A percentile compares a stretch with the other conserved stretches of the same genome.
Conservation (phyloP, 2,888 invertebrate genomes). For the Acronicta psi region DNA sequence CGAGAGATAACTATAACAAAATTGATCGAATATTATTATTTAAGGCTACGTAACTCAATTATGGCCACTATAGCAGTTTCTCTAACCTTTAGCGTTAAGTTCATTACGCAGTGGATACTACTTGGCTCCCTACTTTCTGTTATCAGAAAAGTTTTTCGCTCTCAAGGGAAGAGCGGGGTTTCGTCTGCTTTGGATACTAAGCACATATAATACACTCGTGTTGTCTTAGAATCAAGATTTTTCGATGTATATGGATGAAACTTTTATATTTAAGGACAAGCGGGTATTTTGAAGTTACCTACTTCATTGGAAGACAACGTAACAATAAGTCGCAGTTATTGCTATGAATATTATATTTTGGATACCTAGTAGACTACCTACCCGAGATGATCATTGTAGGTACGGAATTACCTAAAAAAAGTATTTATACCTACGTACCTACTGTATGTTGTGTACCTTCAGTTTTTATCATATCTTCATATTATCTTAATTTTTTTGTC, state of each 20-base stretch:
- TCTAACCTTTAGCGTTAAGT: slow-evolving; percentile 68
- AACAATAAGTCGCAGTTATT: too few relatives aligned
- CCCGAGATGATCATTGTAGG: too few relatives aligned
- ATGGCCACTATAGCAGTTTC: slow-evolving; percentile 59
- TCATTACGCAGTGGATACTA: slow-evolving; percentile 67
- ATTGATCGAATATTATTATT: slow-evolving; percentile 56
- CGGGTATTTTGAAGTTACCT: too few relatives aligned
- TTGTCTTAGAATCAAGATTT: slow-evolving; percentile 14
- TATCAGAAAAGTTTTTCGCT: slow-evolving; percentile 71
- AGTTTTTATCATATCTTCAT: too few relatives aligned
- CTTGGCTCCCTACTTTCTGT: slow-evolving; percentile 65
- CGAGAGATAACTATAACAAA: slow-evolving; percentile 19
- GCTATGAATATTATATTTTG: too few relatives aligned
- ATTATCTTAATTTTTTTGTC: too few relatives aligned
- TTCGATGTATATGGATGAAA: slow-evolving; percentile 2
- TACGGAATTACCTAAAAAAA: too few relatives aligned
- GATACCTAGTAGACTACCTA: too few relatives aligned
- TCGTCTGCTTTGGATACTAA: slow-evolving; percentile 32
- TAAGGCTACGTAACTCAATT: slow-evolving; percentile 71
- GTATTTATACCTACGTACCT: too few relatives aligned
- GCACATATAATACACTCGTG: slow-evolving; percentile 7
- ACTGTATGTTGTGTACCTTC: too few relatives aligned
- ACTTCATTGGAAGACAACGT: too few relatives aligned
- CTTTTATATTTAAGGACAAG: too few relatives aligned
- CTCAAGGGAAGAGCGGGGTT: slow-evolving; percentile 41